Base-by-base conservation (phyloP, 64 coral and sea anemone genomes). In the Hydrozoanthus tunicans region DNA sequence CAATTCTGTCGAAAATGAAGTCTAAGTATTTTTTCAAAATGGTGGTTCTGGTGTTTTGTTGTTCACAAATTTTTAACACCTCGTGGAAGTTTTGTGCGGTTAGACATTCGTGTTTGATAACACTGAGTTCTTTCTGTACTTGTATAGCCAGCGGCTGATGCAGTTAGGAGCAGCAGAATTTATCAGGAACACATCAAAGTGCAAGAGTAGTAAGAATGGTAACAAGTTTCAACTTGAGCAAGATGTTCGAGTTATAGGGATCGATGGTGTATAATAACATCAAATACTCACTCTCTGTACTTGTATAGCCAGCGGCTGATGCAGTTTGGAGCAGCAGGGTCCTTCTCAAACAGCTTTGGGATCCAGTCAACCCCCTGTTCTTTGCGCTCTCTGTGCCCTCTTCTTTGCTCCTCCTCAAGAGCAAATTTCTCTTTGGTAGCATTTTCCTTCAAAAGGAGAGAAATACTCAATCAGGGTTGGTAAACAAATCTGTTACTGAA, bases 291-390 rank as follows among this genome's bases (percentile, higher is more conserved):
- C 96, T 94, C 91, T 13, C 90, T 98, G 86, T 98, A 79, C 58
- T 99, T 99, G 85, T 99, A 99, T 27, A 99, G 51, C 94, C 94
- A 99, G 62, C 92, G 89, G 67, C 96, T 99, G 23, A 99, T 90
- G 62, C 89, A 92, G 66, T 95, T 93, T 81, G 94, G 92, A 80
- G 94, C 86, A 10, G 70, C 78, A 51, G 97, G 97, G 82, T 95
- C 94, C 85, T 90, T 85, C 62, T 98, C 94, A 92, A 95, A 98
- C 63, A 98, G 70, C 32, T 80, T 93, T 5, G 96, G 94, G 67
- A 96, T 77, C 97, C 97, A 99, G 15, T 95, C 89, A 15, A 94
- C 94, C 17, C 90, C 85, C 51, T 82, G 76, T 56, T 98, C 96
- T 75, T 93, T 96, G 5, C 94, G 84, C 7, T 99, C 94, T 52